Evolutionary conservation across 2,113 vertebrate species (phyloP).

Genomic region (Pachycephala philippinensis): DNA sequence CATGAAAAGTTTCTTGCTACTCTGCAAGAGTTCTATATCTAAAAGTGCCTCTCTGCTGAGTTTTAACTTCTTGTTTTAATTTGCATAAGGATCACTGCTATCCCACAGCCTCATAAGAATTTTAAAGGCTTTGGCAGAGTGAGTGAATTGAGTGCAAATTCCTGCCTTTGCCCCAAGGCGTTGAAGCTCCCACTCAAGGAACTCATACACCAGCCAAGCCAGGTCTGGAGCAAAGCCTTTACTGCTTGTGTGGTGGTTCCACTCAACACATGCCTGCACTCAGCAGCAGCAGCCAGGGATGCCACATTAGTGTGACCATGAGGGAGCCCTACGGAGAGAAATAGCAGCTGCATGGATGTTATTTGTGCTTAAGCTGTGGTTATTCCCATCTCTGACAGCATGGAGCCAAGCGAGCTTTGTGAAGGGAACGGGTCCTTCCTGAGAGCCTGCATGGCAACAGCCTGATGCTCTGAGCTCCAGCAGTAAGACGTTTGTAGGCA

Average conservation of each 20-base stretch:
- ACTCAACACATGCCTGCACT: accelerated
- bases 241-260: background rate
- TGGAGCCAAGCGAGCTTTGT: accelerated
- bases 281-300: background rate
- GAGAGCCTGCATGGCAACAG: background rate
- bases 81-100: background rate
- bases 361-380: accelerated
- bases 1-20: background rate
- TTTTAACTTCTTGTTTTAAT: background rate
- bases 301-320: no score
- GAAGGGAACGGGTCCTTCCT: background rate
- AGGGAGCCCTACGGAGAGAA: background rate
- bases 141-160: background rate
- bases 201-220: background rate
- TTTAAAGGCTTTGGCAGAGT: background rate
- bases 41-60: background rate
- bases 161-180: accelerated
- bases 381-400: background rate
- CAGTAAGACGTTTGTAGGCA: accelerated
- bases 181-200: background rate
- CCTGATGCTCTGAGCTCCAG: background rate
- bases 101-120: background rate
- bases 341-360: accelerated
- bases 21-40: background rate
- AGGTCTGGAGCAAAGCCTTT: background rate